Conservation (phyloP, 2,888 invertebrate species). For the Apamea epomidion region DNA sequence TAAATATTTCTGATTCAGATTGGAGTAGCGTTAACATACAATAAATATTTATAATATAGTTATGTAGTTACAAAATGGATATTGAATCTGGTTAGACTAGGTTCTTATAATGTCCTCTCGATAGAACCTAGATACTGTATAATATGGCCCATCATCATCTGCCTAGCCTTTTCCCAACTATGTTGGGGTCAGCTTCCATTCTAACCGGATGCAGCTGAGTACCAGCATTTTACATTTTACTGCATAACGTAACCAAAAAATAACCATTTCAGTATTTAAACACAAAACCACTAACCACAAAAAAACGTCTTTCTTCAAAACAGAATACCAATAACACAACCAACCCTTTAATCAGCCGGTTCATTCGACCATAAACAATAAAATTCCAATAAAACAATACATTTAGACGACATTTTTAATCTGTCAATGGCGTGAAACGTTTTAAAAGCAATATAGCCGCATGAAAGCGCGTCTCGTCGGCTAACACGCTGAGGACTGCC, state of each 20-base stretch:
- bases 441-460: slow-evolving; percentile 63
- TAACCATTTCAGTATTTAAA: background rate
- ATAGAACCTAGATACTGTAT: background rate
- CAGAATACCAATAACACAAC: slow-evolving; percentile 4
- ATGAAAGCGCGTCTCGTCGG: slow-evolving; percentile 48
- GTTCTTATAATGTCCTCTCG: background rate
- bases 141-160: background rate
- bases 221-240: no score
- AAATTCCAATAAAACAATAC: slow-evolving; percentile 56
- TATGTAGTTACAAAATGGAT: background rate
- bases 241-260: background rate
- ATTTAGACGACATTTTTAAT: slow-evolving; percentile 56
- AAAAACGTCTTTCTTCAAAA: background rate
- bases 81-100: background rate
- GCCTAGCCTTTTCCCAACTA: no score
- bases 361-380: slow-evolving; percentile 41
- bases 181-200: no score
- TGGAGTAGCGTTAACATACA: background rate
- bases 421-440: slow-evolving; percentile 38
- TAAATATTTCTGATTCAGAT: no score
- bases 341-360: slow-evolving; percentile 37
- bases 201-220: no score
- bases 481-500: slow-evolving; percentile 51
- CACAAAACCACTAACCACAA: background rate
- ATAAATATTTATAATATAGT: background rate